Base-by-base conservation (phyloP, 2,113 vertebrate species). In the Phalacrocorax aristotelis region DNA sequence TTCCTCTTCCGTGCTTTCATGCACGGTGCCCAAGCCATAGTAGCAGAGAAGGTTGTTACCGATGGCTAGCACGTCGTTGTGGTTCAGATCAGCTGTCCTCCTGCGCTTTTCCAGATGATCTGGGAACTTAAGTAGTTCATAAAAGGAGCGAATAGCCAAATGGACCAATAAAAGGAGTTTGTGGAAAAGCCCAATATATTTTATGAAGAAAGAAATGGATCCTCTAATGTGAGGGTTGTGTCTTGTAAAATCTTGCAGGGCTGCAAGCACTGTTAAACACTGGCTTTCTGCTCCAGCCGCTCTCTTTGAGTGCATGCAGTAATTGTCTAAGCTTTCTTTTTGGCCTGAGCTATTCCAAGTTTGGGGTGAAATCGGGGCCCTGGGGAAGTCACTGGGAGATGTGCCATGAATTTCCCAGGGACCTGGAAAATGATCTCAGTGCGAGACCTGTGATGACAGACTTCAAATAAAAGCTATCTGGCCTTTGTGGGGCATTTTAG, bases 181-280 rank as follows among this genome's bases (percentile, higher is more conserved):
- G 93, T 96, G 87, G 95, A 88, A 94, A 93, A 79, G 95, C 87
- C 89, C 58, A 54, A 54, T 94, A 91, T 96, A 96, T 95, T 96
- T 96, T 96, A 95, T 88, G 79, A 95, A 96, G 95, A 95, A 95
- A 94, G 89, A 96, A 95, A 89, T 83, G 93, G 82, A 91, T 95
- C 84, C 89, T 96, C 81, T 94, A 97, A 97, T 5, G 4, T 0
- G 71, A 97, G 94, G 82, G 93, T 86, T 95, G 91, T 96, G 95
- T 90, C 92, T 95, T 97, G 93, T 96, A 96, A 95, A 96, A 60
- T 74, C 95, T 78, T 91, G 95, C 95, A 94, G 94, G 70, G 91
- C 93, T 96, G 91, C 89, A 66, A 78, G 87, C 5, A 5, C 87
- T 22, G 62, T 83, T 87, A 48, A 94, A 70, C 0, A 1, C 78